These are phyloP conservation scores for Crioceris asparagi DNA, from an alignment of 2,888 invertebrate species.

Conservation along the genomic window DNA sequence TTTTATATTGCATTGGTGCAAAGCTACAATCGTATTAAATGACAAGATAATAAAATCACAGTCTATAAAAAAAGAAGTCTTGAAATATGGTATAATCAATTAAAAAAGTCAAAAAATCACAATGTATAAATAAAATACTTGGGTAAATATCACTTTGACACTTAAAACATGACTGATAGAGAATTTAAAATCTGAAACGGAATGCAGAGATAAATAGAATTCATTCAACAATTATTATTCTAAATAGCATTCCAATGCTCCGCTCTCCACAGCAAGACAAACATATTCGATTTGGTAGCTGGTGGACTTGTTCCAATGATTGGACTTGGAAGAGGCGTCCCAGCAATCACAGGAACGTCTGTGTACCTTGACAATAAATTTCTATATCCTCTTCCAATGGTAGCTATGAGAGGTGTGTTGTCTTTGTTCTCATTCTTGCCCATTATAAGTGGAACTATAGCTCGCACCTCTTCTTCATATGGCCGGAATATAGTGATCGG, in stretches of 20 bases:
- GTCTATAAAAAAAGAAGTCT: too few species aligned
- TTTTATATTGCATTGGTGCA: too few species aligned
- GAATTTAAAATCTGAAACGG: too few species aligned
- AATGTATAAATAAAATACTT: too few species aligned
- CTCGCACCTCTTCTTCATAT: conserved; percentile 68
- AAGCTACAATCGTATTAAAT: too few species aligned
- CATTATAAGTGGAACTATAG: conserved; percentile 48
- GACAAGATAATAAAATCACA: too few species aligned
- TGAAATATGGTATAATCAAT: too few species aligned
- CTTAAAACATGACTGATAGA: too few species aligned
- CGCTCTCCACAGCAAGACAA: conserved; percentile 61
- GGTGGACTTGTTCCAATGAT: conserved; percentile 20
- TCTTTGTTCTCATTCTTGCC: conserved; percentile 36
- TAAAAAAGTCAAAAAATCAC: too few species aligned
- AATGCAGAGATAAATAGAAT: too few species aligned
- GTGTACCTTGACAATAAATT: conserved; percentile 58
- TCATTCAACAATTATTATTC: conserved; percentile 7
- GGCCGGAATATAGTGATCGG: conserved; percentile 90
- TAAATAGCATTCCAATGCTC: conserved; percentile 53
- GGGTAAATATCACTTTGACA: too few species aligned
- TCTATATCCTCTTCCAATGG: conserved; percentile 76
- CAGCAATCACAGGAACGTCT: conserved; percentile 39
- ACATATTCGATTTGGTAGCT: conserved; percentile 39
- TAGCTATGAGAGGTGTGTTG: conserved; percentile 51
- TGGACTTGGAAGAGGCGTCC: conserved; percentile 35